These are phyloP conservation scores for Octopus bimaculoides DNA, from an alignment of 1,140 invertebrate species.

Conservation along the genomic window DNA sequence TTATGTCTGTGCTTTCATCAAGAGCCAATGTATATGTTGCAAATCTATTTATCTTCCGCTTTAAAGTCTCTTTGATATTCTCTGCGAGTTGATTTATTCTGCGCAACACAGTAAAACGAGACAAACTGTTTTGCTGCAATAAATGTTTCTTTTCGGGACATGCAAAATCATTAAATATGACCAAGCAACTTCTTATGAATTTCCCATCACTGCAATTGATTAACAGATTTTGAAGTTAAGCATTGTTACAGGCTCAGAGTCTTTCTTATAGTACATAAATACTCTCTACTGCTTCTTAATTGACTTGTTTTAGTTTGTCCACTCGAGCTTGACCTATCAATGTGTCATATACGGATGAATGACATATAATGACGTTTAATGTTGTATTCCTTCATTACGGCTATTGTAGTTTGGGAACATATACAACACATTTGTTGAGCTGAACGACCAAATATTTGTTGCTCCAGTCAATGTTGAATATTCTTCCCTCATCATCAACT, in stretches of 20 bases:
- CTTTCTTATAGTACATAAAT: not conserved
- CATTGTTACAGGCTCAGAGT: too few species aligned
- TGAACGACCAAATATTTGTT: not conserved
- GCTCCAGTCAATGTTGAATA: not conserved
- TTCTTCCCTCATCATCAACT: not conserved
- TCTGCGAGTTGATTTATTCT: not conserved
- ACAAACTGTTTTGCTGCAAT: not conserved
- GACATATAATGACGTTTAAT: not conserved
- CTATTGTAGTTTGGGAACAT: not conserved
- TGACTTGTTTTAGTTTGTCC: not conserved
- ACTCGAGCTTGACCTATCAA: not conserved
- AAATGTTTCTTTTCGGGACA: not conserved
- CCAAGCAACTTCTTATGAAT: too few species aligned
- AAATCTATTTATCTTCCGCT: not conserved
- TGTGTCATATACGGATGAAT: not conserved
- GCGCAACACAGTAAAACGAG: not conserved
- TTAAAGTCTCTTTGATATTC: not conserved
- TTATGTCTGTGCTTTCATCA: not conserved
- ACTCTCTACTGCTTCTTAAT: not conserved
- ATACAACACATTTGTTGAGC: not conserved
- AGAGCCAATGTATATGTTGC: not conserved
- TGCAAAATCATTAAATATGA: not conserved
- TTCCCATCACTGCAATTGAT: too few species aligned
- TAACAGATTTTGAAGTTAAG: too few species aligned
- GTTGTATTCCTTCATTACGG: not conserved